phyloP scores from a whole-genome alignment of 2,113 vertebrate species.

The Aptenodytes forsteri region DNA sequence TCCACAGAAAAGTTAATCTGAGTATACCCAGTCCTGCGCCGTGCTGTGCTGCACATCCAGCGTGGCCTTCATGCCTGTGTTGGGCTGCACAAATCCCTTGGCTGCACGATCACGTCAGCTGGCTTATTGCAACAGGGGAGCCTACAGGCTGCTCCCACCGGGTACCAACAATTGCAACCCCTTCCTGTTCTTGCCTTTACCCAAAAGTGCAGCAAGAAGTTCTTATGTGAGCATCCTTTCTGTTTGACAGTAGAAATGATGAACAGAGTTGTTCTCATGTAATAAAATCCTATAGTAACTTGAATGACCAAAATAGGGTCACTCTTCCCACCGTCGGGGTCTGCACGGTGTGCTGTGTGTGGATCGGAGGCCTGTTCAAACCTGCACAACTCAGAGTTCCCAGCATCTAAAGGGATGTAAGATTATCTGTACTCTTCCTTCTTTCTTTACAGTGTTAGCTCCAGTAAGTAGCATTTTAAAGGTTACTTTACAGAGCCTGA shows the following conservation, averaged over 20 bases:
- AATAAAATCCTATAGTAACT: not conserved
- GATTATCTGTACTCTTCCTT: not conserved
- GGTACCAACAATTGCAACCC: rapidly evolving
- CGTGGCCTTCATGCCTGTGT: rapidly evolving
- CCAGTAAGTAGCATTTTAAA: not conserved
- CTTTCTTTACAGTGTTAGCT: not conserved
- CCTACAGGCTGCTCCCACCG: not conserved
- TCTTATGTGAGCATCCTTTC: not conserved
- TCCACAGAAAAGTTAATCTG: not conserved
- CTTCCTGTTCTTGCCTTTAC: not conserved
- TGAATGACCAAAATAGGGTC: not conserved
- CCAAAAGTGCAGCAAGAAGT: not conserved
- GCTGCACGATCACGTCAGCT: not conserved
- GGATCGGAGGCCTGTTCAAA: not conserved
- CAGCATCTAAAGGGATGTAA: not conserved
- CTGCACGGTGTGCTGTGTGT: rapidly evolving
- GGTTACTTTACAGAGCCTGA: not conserved
- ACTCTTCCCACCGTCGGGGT: rapidly evolving
- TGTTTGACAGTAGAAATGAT: not conserved
- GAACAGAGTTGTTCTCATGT: not conserved
- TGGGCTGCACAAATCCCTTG: not conserved
- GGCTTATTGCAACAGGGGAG: not conserved
- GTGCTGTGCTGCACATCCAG: not conserved
- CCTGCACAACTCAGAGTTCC: not conserved
- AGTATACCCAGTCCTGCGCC: rapidly evolving